Base-by-base conservation (phyloP, 2,888 invertebrate species). In the Onthophagus sagittarius region DNA sequence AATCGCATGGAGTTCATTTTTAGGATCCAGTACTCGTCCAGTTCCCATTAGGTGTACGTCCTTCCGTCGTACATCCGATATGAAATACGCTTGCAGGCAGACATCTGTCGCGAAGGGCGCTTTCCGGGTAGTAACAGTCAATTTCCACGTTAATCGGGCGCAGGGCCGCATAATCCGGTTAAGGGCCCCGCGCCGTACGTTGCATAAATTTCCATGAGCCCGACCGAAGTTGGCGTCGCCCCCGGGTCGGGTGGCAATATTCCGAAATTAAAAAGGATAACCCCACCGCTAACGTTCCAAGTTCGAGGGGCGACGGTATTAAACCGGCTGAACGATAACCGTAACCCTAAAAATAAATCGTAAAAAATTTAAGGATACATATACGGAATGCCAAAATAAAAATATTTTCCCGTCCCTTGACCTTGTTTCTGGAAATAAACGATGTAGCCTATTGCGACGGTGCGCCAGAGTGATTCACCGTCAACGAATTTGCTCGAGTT, bases 111-210 rank as follows among this genome's bases (percentile, higher is more conserved):
- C 76, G 77, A 77, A 75, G 77, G 78, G 78, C 80, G 78, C 79
- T 81, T 81, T 80, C 80, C 80, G 80, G 79, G 77, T 78, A 79
- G 80, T 80, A 82, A 82, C 81, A 82, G 82, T 81, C 82, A 82
- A 82, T 82, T 82, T 82, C 82, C 82, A 79, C 80, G 78, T 78
- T 82, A 81, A 82, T 82, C 82, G 80, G 78, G 77, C 73, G 77
- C 79, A 80, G 78, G 79, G 78, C 79, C 78, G 79, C 77, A 77
- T 82, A 81, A 81, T 82, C 80, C 81, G 80, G 81, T 82, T 82
- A 81, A 72, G 69, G 39, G 39, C 39, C 39, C 39, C 39, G 39
- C 39, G 39, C 39, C 39, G 39, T 53, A 53, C 39, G 39, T 53
- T 53, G 39, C 39, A 53, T 53, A 53, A 53, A 53, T 53, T 53